Base-by-base conservation (phyloP, 1,140 invertebrate genomes). In the Caerostris extrusa region DNA sequence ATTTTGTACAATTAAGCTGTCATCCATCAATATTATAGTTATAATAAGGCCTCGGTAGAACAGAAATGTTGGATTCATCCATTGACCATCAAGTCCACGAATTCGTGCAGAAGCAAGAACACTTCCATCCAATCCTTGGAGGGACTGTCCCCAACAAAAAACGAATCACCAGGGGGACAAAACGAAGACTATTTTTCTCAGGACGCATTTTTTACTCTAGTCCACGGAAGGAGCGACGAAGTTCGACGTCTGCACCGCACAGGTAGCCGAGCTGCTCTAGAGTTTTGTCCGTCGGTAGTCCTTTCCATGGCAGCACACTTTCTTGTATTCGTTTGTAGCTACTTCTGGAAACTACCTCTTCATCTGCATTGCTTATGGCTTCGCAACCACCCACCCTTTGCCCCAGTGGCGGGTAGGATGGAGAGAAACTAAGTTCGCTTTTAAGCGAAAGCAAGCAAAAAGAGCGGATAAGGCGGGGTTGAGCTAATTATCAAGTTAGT, bases 321-420 rank as follows among this genome's bases (percentile, higher is more conserved):
- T 94, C 94, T 94, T 94, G 94, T 93, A 94, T 94, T 94, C 94
- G 94, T 94, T 94, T 94, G 90, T 94, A 94, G 93, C 93, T 94
- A 94, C n/a, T n/a, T 94, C 93, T 94, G 94, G 94, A 94, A 94
- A 94, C 90, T 94, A 94, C 85, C 77, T 90, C 90, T 94, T 94
- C 94, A 94, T 94, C 94, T 94, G 94, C 94, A 94, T 94, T 92
- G 94, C 94, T n/a, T 93, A 94, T 94, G 77, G 85, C 90, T 81
- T 91, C n/a, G n/a, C n/a, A 57, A 57, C 86, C 82, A 60, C 88
- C 71, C 57, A 19, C 64, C 64, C n/a, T n/a, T 58, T 10, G 14
- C 34, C n/a, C 82, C n/a, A 6, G 34, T n/a, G 71, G 12, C 7
- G 12, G 61, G 61, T 64, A 17, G 12, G 71, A 77, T 77, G 53